Base-by-base conservation (phyloP, 2,888 invertebrate genomes). In the Thera britannica region DNA sequence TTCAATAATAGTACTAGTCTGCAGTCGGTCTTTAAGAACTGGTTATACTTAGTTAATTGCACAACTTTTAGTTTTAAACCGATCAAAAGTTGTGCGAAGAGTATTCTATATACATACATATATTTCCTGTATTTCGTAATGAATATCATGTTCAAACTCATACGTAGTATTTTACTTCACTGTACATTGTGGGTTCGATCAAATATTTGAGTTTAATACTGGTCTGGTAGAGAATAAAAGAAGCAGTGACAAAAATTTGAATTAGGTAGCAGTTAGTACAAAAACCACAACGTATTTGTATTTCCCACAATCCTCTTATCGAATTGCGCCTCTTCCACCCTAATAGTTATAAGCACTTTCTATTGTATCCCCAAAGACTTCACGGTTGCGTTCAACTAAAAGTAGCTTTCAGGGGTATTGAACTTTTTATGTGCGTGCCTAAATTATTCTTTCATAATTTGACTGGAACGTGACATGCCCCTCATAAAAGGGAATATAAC, bases 321-420 rank as follows among this genome's bases (percentile, higher is more conserved):
- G 78, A 72, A 79, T 79, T 81, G 73, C 72, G 73, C 81, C 79
- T 72, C 72, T 77, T 52, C 59, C 76, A 70, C 79, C 76, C 77
- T 80, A 82, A 81, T 80, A 77, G 71, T 64, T 71, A 67, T 63
- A 68, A 72, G 79, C 70, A 78, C 72, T 71, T 65, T 70, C 83
- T 77, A 81, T 83, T 82, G 79, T 80, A 74, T 81, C 81, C 80
- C 77, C 76, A 52, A 71, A 71, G 78, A 79, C 73, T 79, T 77
- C 72, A 78, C 74, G 69, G 77, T 77, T 75, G 76, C 73, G 71
- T 75, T 66, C 67, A 62, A 68, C 65, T 71, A 58, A 52, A 65
- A 38, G 56, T 68, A 73, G 69, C 58, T 70, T 71, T 65, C 38
- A 69, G 68, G 70, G 71, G 69, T 71, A 72, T 67, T 71, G 72